Conservation (phyloP, 1,140 invertebrate species). For the Bombus vancouverensis region DNA sequence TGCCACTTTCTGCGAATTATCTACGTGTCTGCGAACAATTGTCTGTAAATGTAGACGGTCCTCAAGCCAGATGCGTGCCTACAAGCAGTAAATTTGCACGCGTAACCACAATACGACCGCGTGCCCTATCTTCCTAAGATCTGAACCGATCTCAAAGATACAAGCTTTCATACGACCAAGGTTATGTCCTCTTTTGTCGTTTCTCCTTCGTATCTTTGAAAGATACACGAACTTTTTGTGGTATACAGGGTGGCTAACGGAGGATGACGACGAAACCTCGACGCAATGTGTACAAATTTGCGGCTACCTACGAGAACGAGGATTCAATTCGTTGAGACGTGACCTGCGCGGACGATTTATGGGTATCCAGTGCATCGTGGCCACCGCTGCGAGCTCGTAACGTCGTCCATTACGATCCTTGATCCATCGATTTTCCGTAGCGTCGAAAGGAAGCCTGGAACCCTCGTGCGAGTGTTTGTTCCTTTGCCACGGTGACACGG, state of each 20-base stretch:
- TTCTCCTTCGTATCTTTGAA: background rate
- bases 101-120: conserved; percentile 42
- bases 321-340: conserved; percentile 43
- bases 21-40: too few species aligned
- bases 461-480: background rate
- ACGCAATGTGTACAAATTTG: conserved; percentile 57
- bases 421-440: conserved; percentile 32
- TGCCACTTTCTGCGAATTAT: too few species aligned
- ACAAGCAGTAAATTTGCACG: background rate
- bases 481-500: too few species aligned
- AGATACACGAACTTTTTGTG: background rate
- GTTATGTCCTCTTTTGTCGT: background rate
- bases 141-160: conserved; percentile 45
- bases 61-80: conserved; percentile 35
- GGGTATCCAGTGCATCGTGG: conserved; percentile 16
- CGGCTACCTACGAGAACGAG: conserved; percentile 58
- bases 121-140: conserved; percentile 50
- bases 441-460: background rate
- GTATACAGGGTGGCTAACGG: too few species aligned
- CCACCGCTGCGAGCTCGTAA: background rate
- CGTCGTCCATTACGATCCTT: conserved; percentile 20
- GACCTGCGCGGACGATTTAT: conserved; percentile 23
- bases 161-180: background rate
- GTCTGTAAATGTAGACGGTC: too few species aligned
- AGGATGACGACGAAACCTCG: conserved; percentile 6